These are phyloP conservation scores for Xiphophorus maculatus DNA, from an alignment of 2,113 vertebrate genomes.

Conservation along the genomic window DNA sequence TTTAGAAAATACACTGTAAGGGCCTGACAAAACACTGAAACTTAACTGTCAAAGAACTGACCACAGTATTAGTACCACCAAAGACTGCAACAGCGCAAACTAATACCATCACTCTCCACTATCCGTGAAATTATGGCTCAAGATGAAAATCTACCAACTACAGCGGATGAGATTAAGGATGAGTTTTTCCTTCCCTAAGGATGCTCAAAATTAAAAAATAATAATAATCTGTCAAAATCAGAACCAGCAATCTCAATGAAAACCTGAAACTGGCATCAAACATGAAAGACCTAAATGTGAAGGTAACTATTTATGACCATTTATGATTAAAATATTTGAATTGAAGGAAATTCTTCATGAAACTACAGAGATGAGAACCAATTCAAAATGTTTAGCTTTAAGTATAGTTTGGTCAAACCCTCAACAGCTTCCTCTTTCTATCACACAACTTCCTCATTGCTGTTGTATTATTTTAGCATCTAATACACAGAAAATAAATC, in stretches of 20 bases:
- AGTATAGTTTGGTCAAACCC: slow-evolving; percentile 7
- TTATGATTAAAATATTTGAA: background rate
- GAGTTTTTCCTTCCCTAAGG: too few species aligned
- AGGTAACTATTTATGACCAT: background rate
- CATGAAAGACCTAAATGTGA: background rate
- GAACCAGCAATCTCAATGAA: background rate
- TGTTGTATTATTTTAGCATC: slow-evolving; percentile 14
- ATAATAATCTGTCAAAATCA: background rate
- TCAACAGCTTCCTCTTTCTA: slow-evolving; percentile 37
- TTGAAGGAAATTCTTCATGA: background rate
- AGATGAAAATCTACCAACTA: too few species aligned
- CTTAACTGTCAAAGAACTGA: background rate
- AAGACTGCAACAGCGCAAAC: background rate
- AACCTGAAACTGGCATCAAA: background rate
- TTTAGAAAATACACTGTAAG: background rate
- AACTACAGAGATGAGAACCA: background rate
- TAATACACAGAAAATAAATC: background rate
- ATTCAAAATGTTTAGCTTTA: slow-evolving; percentile 1
- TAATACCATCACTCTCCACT: background rate
- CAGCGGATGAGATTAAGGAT: too few species aligned
- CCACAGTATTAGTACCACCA: background rate
- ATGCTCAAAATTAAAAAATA: too few species aligned
- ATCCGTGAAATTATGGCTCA: background rate
- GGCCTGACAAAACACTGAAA: background rate
- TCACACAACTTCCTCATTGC: slow-evolving; percentile 9